Percentiles rank a stretch among this genome's conserved stretches.
phyloP scores from a whole-genome alignment of 2,113 vertebrate species.

The Taxidea taxus region DNA sequence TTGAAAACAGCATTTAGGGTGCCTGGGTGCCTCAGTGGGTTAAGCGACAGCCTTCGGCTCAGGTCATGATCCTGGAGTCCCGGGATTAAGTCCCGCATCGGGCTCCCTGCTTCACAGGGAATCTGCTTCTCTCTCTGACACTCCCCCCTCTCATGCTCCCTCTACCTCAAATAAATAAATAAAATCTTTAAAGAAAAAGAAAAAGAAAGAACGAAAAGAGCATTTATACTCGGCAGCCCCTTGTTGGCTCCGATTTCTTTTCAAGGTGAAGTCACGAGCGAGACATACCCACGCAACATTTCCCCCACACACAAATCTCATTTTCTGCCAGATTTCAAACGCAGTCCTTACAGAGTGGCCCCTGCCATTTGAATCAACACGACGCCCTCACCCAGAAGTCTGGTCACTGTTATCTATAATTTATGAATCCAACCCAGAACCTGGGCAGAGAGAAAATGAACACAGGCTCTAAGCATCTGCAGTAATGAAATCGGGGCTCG shows the following conservation, averaged over 20 bases:
- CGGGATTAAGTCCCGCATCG: fast-evolving
- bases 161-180: no score
- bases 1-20: not conserved
- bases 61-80: no score
- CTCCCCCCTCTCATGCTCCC: no score
- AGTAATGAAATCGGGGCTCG: conserved; percentile 49
- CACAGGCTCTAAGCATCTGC: not conserved
- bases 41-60: no score
- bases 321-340: conserved; percentile 60
- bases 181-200: no score
- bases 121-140: no score
- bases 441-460: conserved; percentile 56
- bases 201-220: not conserved
- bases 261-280: conserved; percentile 28
- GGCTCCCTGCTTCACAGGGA: no score
- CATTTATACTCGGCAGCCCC: not conserved
- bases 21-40: no score
- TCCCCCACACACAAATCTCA: conserved; percentile 31
- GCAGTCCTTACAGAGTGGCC: not conserved
- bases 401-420: conserved; percentile 56
- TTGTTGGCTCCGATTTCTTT: not conserved
- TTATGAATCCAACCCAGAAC: conserved; percentile 58
- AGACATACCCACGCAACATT: not conserved
- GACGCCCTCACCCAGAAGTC: conserved; percentile 32
- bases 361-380: not conserved